These are phyloP conservation scores for Pungitius pungitius DNA, from an alignment of 2,113 vertebrate genomes.

Conservation along the genomic window DNA sequence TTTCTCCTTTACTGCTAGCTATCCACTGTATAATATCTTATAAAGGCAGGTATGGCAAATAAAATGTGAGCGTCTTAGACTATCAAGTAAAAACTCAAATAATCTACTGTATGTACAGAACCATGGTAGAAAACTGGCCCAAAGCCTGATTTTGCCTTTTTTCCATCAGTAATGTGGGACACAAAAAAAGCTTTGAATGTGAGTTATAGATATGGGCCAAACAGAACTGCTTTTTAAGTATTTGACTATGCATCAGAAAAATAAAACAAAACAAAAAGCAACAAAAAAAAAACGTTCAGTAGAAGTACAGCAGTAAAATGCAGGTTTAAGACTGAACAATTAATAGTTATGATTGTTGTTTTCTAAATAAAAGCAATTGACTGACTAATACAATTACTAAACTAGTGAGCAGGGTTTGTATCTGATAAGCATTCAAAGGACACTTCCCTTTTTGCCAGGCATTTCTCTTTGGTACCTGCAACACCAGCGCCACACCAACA, in stretches of 20 bases:
- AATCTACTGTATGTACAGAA: constrained; percentile 3
- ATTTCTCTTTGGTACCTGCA: neutral
- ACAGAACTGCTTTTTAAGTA: constrained; percentile 53
- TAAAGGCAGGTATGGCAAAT: neutral
- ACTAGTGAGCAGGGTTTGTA: neutral
- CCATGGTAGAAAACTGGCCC: constrained; percentile 43
- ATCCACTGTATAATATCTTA: neutral
- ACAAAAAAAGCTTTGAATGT: constrained; percentile 63
- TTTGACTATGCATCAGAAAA: constrained; percentile 24
- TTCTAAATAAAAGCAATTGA: neutral
- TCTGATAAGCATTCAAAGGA: neutral
- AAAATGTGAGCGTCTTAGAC: neutral
- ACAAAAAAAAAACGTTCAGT: constrained; percentile 5
- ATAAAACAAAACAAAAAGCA: constrained; percentile 13
- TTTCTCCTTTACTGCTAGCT: neutral
- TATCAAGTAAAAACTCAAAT: neutral
- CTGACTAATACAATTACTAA: neutral
- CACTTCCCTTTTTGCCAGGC: neutral
- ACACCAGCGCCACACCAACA: neutral
- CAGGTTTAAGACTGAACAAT: neutral
- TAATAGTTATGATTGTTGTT: neutral
- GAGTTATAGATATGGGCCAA: constrained; percentile 58
- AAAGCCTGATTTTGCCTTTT: constrained; percentile 56
- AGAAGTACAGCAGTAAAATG: neutral
- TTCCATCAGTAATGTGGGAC: constrained; percentile 64